phyloP scores from a whole-genome alignment of 2,888 invertebrate genomes.

The Chrysolina americana region DNA sequence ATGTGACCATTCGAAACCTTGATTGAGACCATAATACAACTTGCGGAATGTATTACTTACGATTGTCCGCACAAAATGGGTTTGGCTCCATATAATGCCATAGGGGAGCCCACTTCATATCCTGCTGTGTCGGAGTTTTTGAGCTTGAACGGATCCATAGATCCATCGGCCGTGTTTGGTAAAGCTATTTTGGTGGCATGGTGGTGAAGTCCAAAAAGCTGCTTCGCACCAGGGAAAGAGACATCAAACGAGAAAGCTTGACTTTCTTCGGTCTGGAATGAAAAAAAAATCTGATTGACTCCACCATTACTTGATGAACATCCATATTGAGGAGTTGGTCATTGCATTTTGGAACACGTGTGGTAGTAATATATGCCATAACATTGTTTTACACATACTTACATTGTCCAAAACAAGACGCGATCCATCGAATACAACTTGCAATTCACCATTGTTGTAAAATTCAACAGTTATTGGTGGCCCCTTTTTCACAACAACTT shows the following conservation, averaged over 20 bases:
- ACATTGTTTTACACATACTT: constrained; percentile 18
- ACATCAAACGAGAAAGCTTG: constrained; percentile 54
- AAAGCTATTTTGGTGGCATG: constrained; percentile 92
- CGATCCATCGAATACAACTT: constrained; percentile 35
- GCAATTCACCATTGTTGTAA: constrained; percentile 27
- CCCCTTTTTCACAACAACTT: constrained; percentile 35
- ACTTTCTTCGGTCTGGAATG: constrained; percentile 49
- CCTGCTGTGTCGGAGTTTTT: constrained; percentile 89
- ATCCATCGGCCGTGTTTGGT: constrained; percentile 78
- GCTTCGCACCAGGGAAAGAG: constrained; percentile 45
- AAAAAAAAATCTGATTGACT: background rate
- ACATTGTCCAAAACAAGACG: constrained; percentile 42
- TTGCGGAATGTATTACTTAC: no score
- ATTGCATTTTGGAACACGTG: no score
- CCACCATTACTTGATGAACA: no score
- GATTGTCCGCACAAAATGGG: constrained; percentile 94
- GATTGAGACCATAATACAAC: no score
- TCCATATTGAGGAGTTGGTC: no score
- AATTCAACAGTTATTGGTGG: constrained; percentile 43
- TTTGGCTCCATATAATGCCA: constrained; percentile 76
- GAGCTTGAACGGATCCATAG: constrained; percentile 89
- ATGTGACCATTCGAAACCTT: no score
- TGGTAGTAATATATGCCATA: no score
- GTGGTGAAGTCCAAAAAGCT: constrained; percentile 79
- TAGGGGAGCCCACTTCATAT: constrained; percentile 89